Base-by-base conservation (phyloP, 2,113 vertebrate species). In the Leptosomus discolor region DNA sequence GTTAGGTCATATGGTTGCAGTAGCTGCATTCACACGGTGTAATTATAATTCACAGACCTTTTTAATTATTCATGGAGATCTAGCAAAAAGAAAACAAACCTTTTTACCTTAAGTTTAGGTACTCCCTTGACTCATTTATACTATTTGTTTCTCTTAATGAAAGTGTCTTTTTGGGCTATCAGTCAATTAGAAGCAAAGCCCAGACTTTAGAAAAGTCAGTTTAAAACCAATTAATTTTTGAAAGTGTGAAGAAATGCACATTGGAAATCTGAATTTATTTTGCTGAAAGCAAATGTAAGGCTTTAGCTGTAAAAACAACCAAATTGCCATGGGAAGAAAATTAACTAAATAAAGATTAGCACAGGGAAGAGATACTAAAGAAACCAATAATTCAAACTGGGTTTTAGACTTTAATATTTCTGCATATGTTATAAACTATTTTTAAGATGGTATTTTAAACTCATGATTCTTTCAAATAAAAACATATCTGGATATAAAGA, bases 401-500 rank as follows among this genome's bases (percentile, higher is more conserved):
- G 3, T 30, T 78, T 94, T 56, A 83, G 64, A 71, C 60, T 83
- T 83, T 8, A 48, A 29, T 56, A 37, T 74, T 94, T 80, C 70
- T 90, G 56, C 51, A 43, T 54, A 61, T 15, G 34, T 82, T 83
- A 69, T 19, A 74, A 94, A 93, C 39, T 50, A 39, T 51, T 93
- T 96, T 94, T 81, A 88, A 95, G 69, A 85, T 71, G 43, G 45
- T 54, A 95, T 69, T 88, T 76, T 73, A 85, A 91, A 95, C 76
- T 89, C 54, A 69, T 90, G 39, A 57, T 77, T 86, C 81, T 90
- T 93, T 95, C 71, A 88, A 83, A 85, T 65, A 96, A 93, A 92
- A 94, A 48, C 41, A 58, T 36, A 94, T 76, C 70, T 92, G 83
- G 82, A 81, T 91, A 95, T 92, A 90, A 92, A 90, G 91, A 96